Evolutionary conservation across 2,113 vertebrate genomes (phyloP), one percentile per base, ranked within the genome.

Genomic region (Rhinoptilus africanus): DNA sequence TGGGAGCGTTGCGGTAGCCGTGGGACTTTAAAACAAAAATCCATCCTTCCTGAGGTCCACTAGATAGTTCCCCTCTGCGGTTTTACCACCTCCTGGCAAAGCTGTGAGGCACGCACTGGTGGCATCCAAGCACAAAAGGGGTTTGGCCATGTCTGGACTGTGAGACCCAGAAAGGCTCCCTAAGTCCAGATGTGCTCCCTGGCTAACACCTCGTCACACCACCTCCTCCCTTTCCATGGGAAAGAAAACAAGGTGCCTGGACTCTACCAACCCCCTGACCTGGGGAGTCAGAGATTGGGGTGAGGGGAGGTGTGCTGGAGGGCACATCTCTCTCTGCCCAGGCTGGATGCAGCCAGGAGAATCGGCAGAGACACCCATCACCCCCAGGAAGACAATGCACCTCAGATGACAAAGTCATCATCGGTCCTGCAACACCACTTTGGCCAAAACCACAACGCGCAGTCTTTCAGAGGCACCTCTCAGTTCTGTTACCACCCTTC

Each of bases 401-500:
- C 2, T 37, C 35, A 67, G 56, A 63, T 59, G 47, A 68, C 7
- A n/a, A 34, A 59, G 24, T 28, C 28, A 5, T 35, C 5, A 1
- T 15, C 74, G 27, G n/a, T 17, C 35, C 59, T 0, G 0, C 56
- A 69, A 39, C 20, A 23, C 4, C 37, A 27, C 14, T 60, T 64
- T 21, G 24, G 68, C 24, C 60, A 62, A 39, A 62, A 12, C 60
- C 60, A 62, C 10, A 10, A 62, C 10, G 15, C 41, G 37, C 19
- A 43, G 39, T 4, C 43, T 43, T 91, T 53, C 71, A 77, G 66
- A 50, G n/a, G 59, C 39, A 77, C 34, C 57, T 8, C 3, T 30
- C 41, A 34, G 54, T 43, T 81, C 57, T 47, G 30, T 14, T 45
- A 23, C 41, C n/a, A 30, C 35, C 47, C 66, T 74, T 73, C 82